Evolutionary conservation across 2,888 invertebrate genomes (phyloP), one percentile per base, ranked within the genome.

Genomic region (Sphaeridia pumilis): DNA sequence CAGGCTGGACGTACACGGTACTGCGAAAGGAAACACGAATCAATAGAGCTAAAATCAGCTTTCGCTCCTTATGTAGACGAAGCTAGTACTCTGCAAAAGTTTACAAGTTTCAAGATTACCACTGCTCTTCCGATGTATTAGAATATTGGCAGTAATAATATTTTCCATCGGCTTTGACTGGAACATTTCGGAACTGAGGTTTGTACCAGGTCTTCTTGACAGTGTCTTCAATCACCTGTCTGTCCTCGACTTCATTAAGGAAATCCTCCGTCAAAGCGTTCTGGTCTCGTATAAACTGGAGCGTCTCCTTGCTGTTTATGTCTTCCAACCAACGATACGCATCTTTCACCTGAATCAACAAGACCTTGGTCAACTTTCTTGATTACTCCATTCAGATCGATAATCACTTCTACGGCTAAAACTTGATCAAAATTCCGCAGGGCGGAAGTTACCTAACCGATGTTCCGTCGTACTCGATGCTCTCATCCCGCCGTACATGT

Each of bases 261-360:
- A 26, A 46, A 14, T 38, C 22, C 4, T 20, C 2, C 2, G 52
- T 41, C 42, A 97, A 77, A 42, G 78, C 80, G 75, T 95, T 97
- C 71, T 97, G 87, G 26, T 81, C 82, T 53, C 87, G 84, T 26
- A 97, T 88, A 73, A 86, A 98, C 50, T 78, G 76, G 70, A 86
- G 83, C 2, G 95, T 94, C 71, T 95, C 92, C 55, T 82, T 79
- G 0, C 86, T 78, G 71, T 94, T 90, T 0, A 94, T 92, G 72
- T 95, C 88, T 71, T 98, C 97, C 55, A 98, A 72, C 92, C 93
- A 95, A 54, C 93, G 81, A 71, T 95, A 97, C 2, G 51, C 45
- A 26, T 51, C 51, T 38, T 52, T 52, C 14, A 52, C 46, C 52
- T 46, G 44, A 7, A 31, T n/a, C n/a, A n/a, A n/a, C n/a, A n/a